phyloP scores from a whole-genome alignment of 2,888 invertebrate genomes.

The Teleogryllus oceanicus region DNA sequence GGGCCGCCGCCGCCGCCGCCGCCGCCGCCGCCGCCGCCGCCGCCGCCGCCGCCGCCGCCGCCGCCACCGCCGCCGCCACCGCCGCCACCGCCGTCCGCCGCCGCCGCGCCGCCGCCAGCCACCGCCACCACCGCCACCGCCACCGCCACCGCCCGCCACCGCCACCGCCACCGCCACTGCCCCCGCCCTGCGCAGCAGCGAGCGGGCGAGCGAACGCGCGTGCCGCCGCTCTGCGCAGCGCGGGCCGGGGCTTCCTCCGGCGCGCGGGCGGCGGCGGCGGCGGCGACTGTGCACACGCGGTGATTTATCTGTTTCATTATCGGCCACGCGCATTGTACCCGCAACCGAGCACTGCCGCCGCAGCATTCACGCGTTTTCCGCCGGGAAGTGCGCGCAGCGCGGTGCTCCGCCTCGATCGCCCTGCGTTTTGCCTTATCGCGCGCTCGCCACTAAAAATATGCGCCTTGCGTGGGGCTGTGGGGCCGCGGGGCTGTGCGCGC shows the following conservation, averaged over 20 bases:
- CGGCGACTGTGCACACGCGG: background rate
- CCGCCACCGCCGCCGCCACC: background rate
- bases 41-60: no score
- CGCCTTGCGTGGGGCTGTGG: no score
- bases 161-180: background rate
- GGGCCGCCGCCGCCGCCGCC: no score
- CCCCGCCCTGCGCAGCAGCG: no score
- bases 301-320: conserved; percentile 2
- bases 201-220: no score
- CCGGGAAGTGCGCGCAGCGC: background rate
- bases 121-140: no score
- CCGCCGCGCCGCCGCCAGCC: no score
- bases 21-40: no score
- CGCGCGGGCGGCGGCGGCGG: background rate
- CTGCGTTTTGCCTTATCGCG: conserved; percentile 12
- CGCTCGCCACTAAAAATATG: background rate
- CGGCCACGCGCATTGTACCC: background rate
- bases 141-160: no score
- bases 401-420: background rate
- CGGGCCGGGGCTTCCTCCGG: background rate
- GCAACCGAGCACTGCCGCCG: background rate
- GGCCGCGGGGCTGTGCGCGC: no score
- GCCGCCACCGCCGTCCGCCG: background rate
- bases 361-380: background rate
- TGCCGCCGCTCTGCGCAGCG: background rate